Conservation (phyloP, 2,888 invertebrate species). For the Meloe dianella region DNA sequence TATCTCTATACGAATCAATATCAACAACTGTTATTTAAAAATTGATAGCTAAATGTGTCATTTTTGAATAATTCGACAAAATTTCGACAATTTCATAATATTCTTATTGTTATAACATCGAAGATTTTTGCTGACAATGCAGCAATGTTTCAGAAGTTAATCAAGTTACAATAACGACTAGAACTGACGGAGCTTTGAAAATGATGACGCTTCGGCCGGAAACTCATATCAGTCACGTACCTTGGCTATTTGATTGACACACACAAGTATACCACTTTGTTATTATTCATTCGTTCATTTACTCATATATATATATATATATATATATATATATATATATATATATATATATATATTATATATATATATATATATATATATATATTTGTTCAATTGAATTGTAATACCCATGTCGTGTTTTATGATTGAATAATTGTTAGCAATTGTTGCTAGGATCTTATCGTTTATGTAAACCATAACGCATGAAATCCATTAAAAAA, state of each 20-base stretch:
- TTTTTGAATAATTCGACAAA: neutral
- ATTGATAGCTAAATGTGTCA: neutral
- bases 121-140: constrained; percentile 32
- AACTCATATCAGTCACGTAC: constrained; percentile 37
- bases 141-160: constrained; percentile 31
- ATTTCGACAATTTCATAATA: neutral
- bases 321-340: no score
- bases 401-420: neutral
- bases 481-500: no score
- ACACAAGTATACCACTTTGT: constrained; percentile 40
- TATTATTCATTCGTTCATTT: constrained; percentile 39
- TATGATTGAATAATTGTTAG: constrained; percentile 35
- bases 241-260: constrained; percentile 37
- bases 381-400: constrained; percentile 27
- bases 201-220: constrained; percentile 34
- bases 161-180: constrained; percentile 36
- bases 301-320: no score
- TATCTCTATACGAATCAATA: constrained; percentile 9
- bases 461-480: constrained; percentile 10
- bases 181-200: constrained; percentile 29
- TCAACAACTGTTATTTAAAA: no score
- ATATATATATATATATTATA: no score
- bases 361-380: no score
- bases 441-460: constrained; percentile 19
- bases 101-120: neutral